Conservation (phyloP, 2,888 invertebrate species). For the Pterostichus niger region DNA sequence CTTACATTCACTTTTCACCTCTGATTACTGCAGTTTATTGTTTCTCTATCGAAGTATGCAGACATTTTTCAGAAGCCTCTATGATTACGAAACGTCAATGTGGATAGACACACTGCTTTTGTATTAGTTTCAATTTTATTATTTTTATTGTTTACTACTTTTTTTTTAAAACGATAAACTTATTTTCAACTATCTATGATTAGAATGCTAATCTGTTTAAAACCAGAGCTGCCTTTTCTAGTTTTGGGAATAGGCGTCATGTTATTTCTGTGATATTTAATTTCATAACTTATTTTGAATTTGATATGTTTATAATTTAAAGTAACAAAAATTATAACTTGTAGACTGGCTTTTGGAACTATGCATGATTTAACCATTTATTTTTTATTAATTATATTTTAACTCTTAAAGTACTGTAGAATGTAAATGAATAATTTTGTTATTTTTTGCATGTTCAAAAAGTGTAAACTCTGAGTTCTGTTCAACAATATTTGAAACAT, state of each 20-base stretch:
- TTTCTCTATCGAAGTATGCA: conserved; percentile 63
- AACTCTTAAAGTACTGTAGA: conserved; percentile 36
- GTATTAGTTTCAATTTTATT: conserved; percentile 41
- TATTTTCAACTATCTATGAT: not conserved
- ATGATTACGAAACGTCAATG: conserved; percentile 31
- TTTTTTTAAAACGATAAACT: not conserved
- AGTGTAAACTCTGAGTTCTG: conserved; percentile 24
- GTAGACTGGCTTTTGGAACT: conserved; percentile 58
- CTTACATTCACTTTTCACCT: conserved; percentile 41
- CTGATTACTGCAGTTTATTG: conserved; percentile 52
- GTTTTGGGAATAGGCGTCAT: not conserved
- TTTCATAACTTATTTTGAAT: not conserved
- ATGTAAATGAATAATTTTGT: conserved; percentile 37
- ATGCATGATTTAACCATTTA: conserved; percentile 56
- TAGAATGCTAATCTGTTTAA: conserved; percentile 44
- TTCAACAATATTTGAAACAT: conserved; percentile 13
- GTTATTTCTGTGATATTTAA: conserved; percentile 4
- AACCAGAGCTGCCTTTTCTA: not conserved
- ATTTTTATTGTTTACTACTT: conserved; percentile 17
- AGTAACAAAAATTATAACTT: conserved; percentile 29
- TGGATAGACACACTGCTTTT: conserved; percentile 29
- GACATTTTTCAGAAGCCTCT: conserved; percentile 65
- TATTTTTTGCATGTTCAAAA: conserved; percentile 58
- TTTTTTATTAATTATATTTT: conserved; percentile 30
- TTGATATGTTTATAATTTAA: not conserved